Evolutionary conservation across 2,113 vertebrate species (phyloP), one percentile per base, ranked within the genome.

Genomic region (Echinops telfairi): DNA sequence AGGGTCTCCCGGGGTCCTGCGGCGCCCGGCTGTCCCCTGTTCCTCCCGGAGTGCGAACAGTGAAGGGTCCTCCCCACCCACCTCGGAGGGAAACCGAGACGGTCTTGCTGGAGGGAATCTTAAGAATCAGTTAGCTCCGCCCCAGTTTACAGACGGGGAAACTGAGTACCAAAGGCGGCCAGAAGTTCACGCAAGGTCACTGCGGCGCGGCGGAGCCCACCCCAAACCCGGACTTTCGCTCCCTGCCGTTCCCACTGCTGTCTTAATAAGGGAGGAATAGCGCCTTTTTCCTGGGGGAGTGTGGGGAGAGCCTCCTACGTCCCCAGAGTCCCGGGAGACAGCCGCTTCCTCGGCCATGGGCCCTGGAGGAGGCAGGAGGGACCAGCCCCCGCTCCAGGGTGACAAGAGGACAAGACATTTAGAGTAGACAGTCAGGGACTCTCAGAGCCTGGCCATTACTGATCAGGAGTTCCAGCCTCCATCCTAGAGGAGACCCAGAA

Each of bases 111-210:
- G 22, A 68, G 57, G 47, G 14, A 83, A 76, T 23, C 80, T 47
- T 73, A 43, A 25, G 2, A 15, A 38, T 77, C 75, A 36, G 31
- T 68, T 36, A 43, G 90, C 71, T n/a, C 10, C 58, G 22, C 83
- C 80, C 77, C 80, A 53, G 88, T 94, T 89, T 62, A 58, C 73
- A 31, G 84, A n/a, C 40, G 0, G n/a, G 17, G 40, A 92, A 78
- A 76, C 92, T 81, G 83, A 93, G 87, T 27, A 33, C 17, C 60
- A 60, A 25, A 17, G 38, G 40, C 11, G 70, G 22, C 14, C 86
- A 15, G 25, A 33, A 58, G 29, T 57, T 75, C 6, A 36, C 62
- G 62, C 87, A 91, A 92, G 82, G 93, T 64, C 93, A 95, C 47
- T 73, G 53, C 27, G 53, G 36, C 80, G 73, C n/a, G 71, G 73